Evolutionary conservation across 1,140 invertebrate genomes (phyloP), one percentile per base, ranked within the genome.

Genomic region (Dryas iulia): DNA sequence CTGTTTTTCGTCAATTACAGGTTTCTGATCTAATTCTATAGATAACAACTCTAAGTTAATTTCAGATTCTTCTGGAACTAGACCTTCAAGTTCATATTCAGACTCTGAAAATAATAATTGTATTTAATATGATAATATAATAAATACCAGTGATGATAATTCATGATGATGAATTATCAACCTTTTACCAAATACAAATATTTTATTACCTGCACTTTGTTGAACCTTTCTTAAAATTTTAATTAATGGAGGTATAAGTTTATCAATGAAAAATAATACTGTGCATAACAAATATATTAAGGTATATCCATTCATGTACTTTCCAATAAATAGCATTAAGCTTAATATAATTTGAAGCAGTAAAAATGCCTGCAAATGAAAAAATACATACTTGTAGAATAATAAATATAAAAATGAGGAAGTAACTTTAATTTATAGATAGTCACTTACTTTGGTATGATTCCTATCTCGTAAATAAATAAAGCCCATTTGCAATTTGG

Each of bases 321-420:
- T 85, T 65, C 85, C 84, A 69, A 80, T 74, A 25, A 90, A 47
- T 59, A 89, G 86, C 12, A 79, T 71, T 25, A 81, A 18, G 25
- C 76, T 76, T 28, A 89, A 79, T 67, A 80, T 70, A 53, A 89
- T 86, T 68, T 90, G 83, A 24, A 86, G 70, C 53, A 89, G 63
- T 54, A 91, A 67, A 76, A 88, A 91, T 60, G 89, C 87, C 89
- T 91, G 83, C 62, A 89, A 91, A 39, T 39, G 18, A 7, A 8
- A 47, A 47, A 47, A 10, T 47, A 47, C 10, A 47, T 21, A 47
- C 7, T n/a, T n/a, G n/a, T n/a, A n/a, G n/a, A n/a, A n/a, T n/a
- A n/a, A n/a, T n/a, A 71, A 71, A 57, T 7, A 0, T 25, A 69
- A 52, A 12, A 47, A 58, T 39, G 25, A 26, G 28, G 66, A 68